These are phyloP conservation scores for Microctonus brassicae DNA, from an alignment of 2,888 invertebrate genomes.

Conservation along the genomic window DNA sequence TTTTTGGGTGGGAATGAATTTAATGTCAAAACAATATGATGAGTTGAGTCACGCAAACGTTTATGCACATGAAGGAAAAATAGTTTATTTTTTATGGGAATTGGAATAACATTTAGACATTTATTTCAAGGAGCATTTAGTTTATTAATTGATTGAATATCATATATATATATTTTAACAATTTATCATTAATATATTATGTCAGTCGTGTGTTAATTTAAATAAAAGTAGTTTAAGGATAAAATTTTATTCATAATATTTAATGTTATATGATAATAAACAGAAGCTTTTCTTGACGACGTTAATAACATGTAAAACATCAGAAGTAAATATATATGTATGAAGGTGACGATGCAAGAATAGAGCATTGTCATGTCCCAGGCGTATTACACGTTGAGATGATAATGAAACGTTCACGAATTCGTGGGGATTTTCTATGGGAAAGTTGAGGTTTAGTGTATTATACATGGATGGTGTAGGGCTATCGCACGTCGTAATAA, in stretches of 20 bases:
- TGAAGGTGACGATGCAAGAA: conserved; percentile 56
- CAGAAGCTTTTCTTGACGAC: conserved; percentile 29
- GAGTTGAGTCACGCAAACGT: conserved; percentile 28
- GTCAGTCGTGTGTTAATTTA: background rate
- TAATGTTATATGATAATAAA: background rate
- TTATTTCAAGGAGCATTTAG: background rate
- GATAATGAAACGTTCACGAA: conserved; percentile 57
- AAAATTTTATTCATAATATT: background rate
- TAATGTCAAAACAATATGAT: conserved; percentile 61
- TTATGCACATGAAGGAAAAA: background rate
- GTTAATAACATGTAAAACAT: conserved; percentile 64
- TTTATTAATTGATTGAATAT: conserved; percentile 16
- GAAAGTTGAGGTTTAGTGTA: conserved; percentile 5
- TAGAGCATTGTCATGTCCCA: conserved; percentile 17
- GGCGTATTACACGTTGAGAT: conserved; percentile 27
- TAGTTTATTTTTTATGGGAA: conserved; percentile 9
- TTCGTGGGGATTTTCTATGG: conserved; percentile 13
- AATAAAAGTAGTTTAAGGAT: background rate
- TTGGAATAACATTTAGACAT: conserved; percentile 19
- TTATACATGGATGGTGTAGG: conserved; percentile 29
- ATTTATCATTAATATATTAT: conserved; percentile 38
- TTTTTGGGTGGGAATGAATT: conserved; percentile 53
- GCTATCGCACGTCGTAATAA: conserved; percentile 47
- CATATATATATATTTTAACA: background rate
- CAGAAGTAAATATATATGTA: conserved; percentile 60